phyloP scores from a whole-genome alignment of 2,113 vertebrate species.

The Bombycilla garrulus region DNA sequence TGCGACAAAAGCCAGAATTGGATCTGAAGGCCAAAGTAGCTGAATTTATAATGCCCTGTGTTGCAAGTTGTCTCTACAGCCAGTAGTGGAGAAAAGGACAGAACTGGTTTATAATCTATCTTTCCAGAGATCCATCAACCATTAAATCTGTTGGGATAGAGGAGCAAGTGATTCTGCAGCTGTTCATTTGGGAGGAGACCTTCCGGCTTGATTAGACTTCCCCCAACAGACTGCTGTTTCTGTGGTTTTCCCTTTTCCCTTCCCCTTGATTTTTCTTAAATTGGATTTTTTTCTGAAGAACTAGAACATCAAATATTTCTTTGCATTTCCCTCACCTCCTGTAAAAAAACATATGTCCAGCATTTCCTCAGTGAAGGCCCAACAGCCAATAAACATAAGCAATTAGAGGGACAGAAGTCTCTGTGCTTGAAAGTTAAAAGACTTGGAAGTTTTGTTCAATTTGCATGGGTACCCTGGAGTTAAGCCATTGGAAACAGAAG shows the following conservation, averaged over 20 bases:
- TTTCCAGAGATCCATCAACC: not conserved
- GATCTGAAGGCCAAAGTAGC: not conserved
- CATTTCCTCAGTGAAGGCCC: not conserved
- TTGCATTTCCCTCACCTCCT: constrained; percentile 11
- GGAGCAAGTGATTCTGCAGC: not conserved
- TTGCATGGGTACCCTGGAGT: not conserved
- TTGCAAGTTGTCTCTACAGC: not conserved
- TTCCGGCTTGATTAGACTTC: not conserved
- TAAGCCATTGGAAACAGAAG: constrained; percentile 28
- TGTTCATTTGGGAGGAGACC: not conserved
- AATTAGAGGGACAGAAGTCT: not conserved
- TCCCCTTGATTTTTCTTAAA: not conserved
- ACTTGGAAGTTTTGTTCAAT: not conserved
- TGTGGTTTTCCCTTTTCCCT: not conserved
- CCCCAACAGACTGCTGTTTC: not conserved
- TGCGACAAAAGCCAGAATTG: not conserved
- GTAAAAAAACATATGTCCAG: not conserved
- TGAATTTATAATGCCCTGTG: not conserved
- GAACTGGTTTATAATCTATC: not conserved
- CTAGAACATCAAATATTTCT: not conserved
- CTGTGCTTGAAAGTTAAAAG: not conserved
- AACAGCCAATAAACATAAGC: constrained; percentile 11
- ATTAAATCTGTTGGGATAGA: not conserved
- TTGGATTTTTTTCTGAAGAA: constrained; percentile 6
- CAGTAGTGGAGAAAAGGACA: not conserved